Base-by-base conservation (phyloP, 2,797 vertebrate species). In the Zonotrichia albicollis region DNA sequence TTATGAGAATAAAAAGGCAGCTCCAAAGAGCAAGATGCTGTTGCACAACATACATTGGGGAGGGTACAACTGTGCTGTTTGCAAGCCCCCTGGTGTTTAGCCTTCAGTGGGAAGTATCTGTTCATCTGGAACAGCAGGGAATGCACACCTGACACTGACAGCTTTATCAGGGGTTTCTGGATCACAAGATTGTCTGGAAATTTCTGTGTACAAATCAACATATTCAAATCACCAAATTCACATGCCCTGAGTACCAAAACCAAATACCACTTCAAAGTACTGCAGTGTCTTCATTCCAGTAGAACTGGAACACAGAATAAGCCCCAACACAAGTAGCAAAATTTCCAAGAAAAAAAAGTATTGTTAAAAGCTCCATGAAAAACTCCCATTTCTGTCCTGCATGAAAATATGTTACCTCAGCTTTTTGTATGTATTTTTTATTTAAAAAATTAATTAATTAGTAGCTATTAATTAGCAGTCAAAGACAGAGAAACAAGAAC, bases 381-480 rank as follows among this genome's bases (percentile, higher is more conserved):
- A 91, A 66, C 20, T 42, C 71, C 21, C 2, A 27, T 51, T 78
- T 90, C 68, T 50, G 19, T 75, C n/a, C 9, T 34, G 12, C 40
- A 53, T 12, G n/a, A 40, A 83, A 87, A 74, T 0, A 74, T 0
- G 0, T 26, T 71, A 66, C 32, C 20, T 91, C 45, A 64, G 61
- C 23, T 54, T 84, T 61, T 29, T 32, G 32, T 14, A 82, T 13
- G 6, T 3, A 57, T 26, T 43, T 25, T 51, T 30, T 4, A 9
- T 45, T 23, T 4, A 58, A 88, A 84, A 62, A 57, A 29, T 19
- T 60, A 30, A 79, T 23, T 2, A 91, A 91, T 84, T 84, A 87
- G 55, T 62, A 72, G 22, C 40, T 87, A 80, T 78, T 95, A 94
- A 81, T 68, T 54, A 91, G 43, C 58, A 93, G 43, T 32, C 43